Base-by-base conservation (phyloP, 2,113 vertebrate genomes). In the Pollachius pollachius region DNA sequence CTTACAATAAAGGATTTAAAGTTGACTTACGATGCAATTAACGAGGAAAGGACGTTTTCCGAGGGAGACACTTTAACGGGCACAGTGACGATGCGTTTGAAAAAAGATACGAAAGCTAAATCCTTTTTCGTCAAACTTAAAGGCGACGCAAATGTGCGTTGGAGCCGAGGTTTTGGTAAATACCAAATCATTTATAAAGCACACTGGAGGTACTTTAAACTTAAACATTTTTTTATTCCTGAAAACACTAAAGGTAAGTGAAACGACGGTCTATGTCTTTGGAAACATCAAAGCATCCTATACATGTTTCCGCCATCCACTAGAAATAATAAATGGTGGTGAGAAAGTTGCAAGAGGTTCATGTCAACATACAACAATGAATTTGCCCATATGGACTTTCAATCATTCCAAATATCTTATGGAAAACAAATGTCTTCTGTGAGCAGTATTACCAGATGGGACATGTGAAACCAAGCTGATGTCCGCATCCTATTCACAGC, bases 131-230 rank as follows among this genome's bases (percentile, higher is more conserved):
- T 93, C 0, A 93, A 92, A 71, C 77, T 69, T 0, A 92, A 86
- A 34, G 91, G 92, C 3, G 90, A 92, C 27, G 88, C 88, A 0
- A 0, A 77, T 0, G 90, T 90, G 0, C 60, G 7, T 0, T 92
- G 92, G 92, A 73, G 79, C 0, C 52, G 25, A 11, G 67, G 5
- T 1, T 13, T 0, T 0, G 77, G 75, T 6, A 78, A 84, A 0
- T 0, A 0, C 2, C 79, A 1, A 0, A 0, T 30, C 0, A 69
- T 61, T 0, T 88, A 90, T 73, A 57, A 41, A 0, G 71, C 81
- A 2, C 54, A 81, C 34, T 79, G 52, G 15, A 87, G 87, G 81
- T 89, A 85, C 15, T 93, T 92, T 59, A 93, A 93, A 70, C n/a
- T 87, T 19, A 91, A 90, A 64, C 69, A 87, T 21, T 82, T 84